Base-by-base conservation (phyloP, 1,140 invertebrate species). In the Achroia grisella region DNA sequence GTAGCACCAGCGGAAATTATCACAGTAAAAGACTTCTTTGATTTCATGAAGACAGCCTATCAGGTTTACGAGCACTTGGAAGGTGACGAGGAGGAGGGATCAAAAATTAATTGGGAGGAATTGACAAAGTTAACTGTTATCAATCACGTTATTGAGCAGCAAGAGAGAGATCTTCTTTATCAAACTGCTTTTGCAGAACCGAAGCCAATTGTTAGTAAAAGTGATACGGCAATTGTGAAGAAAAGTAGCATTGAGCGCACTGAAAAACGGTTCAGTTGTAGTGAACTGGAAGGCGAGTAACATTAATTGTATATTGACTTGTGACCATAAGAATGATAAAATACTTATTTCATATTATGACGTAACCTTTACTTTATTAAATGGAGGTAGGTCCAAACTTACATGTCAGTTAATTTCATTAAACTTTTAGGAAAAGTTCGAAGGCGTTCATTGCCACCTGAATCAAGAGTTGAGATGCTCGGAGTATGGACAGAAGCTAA, bases 11-110 rank as follows among this genome's bases (percentile, higher is more conserved):
- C 70, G 12, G 76, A 86, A 80, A 73, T 90, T 44, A 89, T 92
- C 47, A 89, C 90, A 0, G 88, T 92, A 12, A 89, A 89, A 75
- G 88, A 91, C 57, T 93, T 93, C 72, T 89, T 93, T 49, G 91
- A 92, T 61, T 92, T 92, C 71, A 89, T 93, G 86, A 88, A 89
- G 68, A 91, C 89, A 8, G 90, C 91, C 1, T 92, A 93, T 79
- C 90, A 91, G 77, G 84, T 89, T 1, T 87, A 90, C 45, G 89
- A 90, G 33, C 89, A 87, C 65, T 82, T 90, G 33, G 90, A 92
- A 71, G 87, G 86, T 12, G 76, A 89, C 15, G 85, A 88, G 10
- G 86, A 87, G 8, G 86, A 87, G 10, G 75, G 87, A n/a, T 77
- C 85, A 0, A 87, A 89, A 60, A 89, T 92, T 30, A 85, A 91